Base-by-base conservation (phyloP, 2,888 invertebrate genomes). In the Trissolcus japonicus region DNA sequence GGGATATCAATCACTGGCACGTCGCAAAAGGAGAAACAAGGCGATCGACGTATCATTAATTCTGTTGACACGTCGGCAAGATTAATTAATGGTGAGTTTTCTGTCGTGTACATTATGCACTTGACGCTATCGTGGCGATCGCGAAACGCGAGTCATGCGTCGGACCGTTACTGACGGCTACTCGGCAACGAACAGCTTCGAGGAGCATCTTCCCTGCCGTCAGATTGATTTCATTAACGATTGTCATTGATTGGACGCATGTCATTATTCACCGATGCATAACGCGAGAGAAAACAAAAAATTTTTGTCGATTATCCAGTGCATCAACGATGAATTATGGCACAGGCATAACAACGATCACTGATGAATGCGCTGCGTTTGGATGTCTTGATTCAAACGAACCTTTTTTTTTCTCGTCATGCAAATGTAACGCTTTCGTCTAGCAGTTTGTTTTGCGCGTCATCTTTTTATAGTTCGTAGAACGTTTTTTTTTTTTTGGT, bases 171-270 rank as follows among this genome's bases (percentile, higher is more conserved):
- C 46, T 35, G 7, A 40, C 53, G 76, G 62, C 51, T 67, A 75
- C 76, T 61, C 79, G 76, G 76, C 76, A 77, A 76, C 63, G 40
- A 63, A 48, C 35, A 41, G 55, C 60, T 53, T 29, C 17, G 60
- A 67, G 25, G 55, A 62, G 48, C 62, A 41, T 16, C 17, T 17
- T 65, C 50, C 43, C 53, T 40, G 40, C 14, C 43, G 35, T 41
- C 66, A 66, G 69, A 73, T 79, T 78, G 76, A 79, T 79, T 79
- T 69, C 69, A 75, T 69, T 76, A 76, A 66, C 69, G 55, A 75
- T 56, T 62, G 76, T 76, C 73, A 78, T 76, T 78, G 73, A 76
- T 71, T 78, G 43, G 13, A 43, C 35, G 62, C 53, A 61, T 51
- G 59, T 57, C 76, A 65, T 76, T 76, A 76, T 71, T 76, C 71